Evolutionary conservation across 2,888 invertebrate species (phyloP).

Genomic region (Bimastos eiseni): DNA sequence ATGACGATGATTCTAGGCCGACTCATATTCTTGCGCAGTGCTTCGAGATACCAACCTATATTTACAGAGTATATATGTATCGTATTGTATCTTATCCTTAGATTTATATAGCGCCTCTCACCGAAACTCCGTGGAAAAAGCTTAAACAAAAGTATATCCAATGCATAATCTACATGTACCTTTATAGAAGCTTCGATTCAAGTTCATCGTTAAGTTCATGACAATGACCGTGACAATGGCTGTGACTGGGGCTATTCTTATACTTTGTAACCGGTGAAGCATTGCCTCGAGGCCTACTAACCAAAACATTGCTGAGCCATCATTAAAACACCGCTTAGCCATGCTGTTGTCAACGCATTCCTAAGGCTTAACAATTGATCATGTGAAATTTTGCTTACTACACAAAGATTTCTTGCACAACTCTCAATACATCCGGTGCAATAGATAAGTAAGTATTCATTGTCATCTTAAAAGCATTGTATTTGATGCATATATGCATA

Average conservation of each 20-base stretch:
- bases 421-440: neutral
- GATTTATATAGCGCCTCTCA: too few relatives aligned
- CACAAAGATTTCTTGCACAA: neutral
- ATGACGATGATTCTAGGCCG: too few relatives aligned
- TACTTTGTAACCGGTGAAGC: neutral
- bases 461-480: too few relatives aligned
- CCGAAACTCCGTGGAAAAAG: too few relatives aligned
- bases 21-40: too few relatives aligned
- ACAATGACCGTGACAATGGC: neutral
- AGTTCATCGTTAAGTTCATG: neutral
- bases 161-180: too few relatives aligned
- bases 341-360: neutral
- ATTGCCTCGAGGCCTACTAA: neutral
- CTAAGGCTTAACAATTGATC: neutral
- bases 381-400: neutral
- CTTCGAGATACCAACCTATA: neutral
- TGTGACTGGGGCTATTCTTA: neutral
- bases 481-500: too few relatives aligned
- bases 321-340: neutral
- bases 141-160: too few relatives aligned
- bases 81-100: too few relatives aligned
- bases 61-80: too few relatives aligned
- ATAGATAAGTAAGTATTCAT: neutral
- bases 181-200: neutral
- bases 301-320: neutral